Conservation (phyloP, 2,113 vertebrate genomes). For the Eulemur rufifrons region DNA sequence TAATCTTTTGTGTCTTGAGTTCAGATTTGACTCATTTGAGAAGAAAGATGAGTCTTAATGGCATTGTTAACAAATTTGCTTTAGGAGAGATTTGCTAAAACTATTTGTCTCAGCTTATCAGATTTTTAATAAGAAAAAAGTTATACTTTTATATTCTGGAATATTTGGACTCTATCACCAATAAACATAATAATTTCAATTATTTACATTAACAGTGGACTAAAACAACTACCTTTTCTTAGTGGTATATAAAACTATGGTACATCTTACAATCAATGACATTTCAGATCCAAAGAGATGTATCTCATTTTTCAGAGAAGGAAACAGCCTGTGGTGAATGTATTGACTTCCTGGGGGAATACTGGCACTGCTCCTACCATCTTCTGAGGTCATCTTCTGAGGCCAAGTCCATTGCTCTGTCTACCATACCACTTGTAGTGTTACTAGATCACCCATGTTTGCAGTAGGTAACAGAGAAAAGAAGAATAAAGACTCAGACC, state of each 20-base stretch:
- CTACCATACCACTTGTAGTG: background rate
- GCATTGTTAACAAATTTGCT: background rate
- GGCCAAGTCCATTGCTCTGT: background rate
- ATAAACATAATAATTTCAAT: background rate
- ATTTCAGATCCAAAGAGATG: constrained; percentile 26
- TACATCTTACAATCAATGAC: background rate
- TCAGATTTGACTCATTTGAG: constrained; percentile 21
- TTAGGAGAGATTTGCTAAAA: constrained; percentile 22
- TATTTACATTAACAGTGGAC: background rate
- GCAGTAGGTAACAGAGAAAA: background rate
- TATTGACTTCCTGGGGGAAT: background rate
- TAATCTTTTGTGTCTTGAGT: background rate
- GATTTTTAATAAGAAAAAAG: background rate
- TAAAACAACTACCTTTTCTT: constrained; percentile 9
- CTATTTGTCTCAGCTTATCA: constrained; percentile 9
- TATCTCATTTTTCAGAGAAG: constrained; percentile 30
- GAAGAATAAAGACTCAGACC: background rate
- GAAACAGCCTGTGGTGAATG: background rate
- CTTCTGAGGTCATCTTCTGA: background rate
- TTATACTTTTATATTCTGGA: constrained; percentile 45
- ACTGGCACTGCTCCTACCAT: background rate
- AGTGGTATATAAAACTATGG: background rate
- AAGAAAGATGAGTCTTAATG: background rate
- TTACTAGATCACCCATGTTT: background rate
- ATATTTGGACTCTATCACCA: background rate